phyloP scores from a whole-genome alignment of 2,888 invertebrate species.

The Eutolmus rufibarbis region DNA sequence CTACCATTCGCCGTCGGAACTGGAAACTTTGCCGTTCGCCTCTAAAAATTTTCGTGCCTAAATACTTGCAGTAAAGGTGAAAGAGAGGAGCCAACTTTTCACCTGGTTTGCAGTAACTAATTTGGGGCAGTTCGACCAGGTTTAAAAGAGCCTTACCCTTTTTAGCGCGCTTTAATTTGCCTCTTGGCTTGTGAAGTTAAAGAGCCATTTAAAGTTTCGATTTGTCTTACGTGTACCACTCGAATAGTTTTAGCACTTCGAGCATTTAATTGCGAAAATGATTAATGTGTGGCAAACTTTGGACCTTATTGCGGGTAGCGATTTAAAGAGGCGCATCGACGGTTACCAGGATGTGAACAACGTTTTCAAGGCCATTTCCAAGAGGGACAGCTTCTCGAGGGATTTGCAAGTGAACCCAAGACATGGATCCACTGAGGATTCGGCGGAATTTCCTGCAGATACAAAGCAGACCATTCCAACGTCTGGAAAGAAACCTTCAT shows the following conservation, averaged over 20 bases:
- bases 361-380: not conserved
- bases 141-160: not conserved
- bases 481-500: not conserved
- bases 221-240: not conserved
- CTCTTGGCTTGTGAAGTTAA: not conserved
- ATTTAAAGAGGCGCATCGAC: constrained; percentile 47
- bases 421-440: not conserved
- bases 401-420: not conserved
- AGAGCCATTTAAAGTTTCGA: not conserved
- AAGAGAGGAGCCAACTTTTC: not conserved
- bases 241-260: not conserved
- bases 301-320: constrained; percentile 56
- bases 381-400: constrained; percentile 14
- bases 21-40: not conserved
- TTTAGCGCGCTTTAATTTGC: not conserved
- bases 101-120: not conserved
- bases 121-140: not conserved
- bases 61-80: not conserved
- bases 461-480: not conserved
- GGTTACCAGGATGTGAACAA: constrained; percentile 1
- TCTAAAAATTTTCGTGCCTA: not conserved
- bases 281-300: constrained; percentile 62
- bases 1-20: not conserved
- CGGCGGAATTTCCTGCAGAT: not conserved
- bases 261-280: constrained; percentile 17